These are phyloP conservation scores for Toxonevra muliebris DNA, from an alignment of 2,888 invertebrate species.

Conservation along the genomic window DNA sequence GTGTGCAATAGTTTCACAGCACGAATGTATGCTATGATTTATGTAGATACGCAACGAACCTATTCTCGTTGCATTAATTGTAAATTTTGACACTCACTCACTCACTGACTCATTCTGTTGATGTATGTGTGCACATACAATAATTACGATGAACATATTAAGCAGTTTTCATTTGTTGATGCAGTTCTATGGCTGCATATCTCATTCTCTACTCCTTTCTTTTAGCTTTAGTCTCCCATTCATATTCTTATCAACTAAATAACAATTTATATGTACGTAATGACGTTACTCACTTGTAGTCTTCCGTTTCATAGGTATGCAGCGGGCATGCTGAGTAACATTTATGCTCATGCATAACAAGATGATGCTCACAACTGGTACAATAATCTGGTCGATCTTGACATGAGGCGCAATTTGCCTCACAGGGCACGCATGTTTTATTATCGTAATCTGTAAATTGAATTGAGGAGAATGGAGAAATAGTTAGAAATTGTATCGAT, in stretches of 20 bases:
- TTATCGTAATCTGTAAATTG: conserved; percentile 71
- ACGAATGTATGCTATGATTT: not conserved
- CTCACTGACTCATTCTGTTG: not conserved
- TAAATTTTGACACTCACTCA: not conserved
- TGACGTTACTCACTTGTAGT: conserved; percentile 79
- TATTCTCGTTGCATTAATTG: too few species aligned
- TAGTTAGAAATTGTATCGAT: not conserved
- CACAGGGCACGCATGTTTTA: conserved; percentile 84
- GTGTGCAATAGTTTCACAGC: not conserved
- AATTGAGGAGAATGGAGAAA: conserved; percentile 31
- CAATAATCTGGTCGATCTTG: conserved; percentile 84
- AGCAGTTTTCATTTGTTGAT: not conserved
- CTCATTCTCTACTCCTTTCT: too few species aligned
- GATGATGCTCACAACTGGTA: conserved; percentile 87
- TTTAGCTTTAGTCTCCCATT: too few species aligned
- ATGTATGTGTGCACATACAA: not conserved
- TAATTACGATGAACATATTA: not conserved
- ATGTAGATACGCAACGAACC: too few species aligned
- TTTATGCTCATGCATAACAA: conserved; percentile 82
- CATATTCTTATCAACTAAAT: not conserved
- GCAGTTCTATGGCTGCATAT: too few species aligned
- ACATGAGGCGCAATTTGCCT: conserved; percentile 86
- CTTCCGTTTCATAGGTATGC: conserved; percentile 85
- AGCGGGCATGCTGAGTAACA: conserved; percentile 86
- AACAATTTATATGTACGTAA: not conserved